Conservation (phyloP, 1,140 invertebrate species). For the Sitobion miscanthi region DNA sequence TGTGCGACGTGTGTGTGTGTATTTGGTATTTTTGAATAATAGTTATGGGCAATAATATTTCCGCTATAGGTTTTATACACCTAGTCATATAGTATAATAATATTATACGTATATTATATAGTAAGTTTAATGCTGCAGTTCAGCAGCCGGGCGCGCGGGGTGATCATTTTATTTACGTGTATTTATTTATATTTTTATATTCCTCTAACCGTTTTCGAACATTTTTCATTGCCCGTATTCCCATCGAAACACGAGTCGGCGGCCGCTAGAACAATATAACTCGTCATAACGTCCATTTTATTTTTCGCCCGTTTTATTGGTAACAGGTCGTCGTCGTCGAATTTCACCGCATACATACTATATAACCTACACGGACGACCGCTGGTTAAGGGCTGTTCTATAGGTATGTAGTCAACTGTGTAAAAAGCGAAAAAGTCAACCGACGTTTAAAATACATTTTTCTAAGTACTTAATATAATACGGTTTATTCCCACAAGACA, state of each 20-base stretch:
- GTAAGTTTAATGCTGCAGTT: not conserved
- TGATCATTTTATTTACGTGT: not conserved
- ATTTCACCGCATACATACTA: not conserved
- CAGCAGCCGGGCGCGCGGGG: not conserved
- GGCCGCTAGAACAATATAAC: slow-evolving; percentile 33
- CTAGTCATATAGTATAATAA: too few species aligned
- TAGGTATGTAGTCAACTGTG: not conserved
- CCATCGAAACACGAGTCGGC: slow-evolving; percentile 24
- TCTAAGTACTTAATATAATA: not conserved
- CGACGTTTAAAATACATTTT: not conserved
- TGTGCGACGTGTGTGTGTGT: not conserved
- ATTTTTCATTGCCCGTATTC: slow-evolving; percentile 20
- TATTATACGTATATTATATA: not conserved
- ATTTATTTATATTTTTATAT: slow-evolving; percentile 5
- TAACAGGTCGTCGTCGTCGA: not conserved
- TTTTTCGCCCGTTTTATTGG: slow-evolving; percentile 21
- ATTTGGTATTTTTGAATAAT: slow-evolving; percentile 39
- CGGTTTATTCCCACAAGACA: not conserved
- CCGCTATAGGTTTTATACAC: slow-evolving; percentile 12
- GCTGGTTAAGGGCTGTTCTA: not conserved
- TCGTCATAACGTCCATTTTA: slow-evolving; percentile 26
- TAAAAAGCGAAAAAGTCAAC: not conserved
- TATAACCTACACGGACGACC: not conserved
- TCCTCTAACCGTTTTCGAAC: slow-evolving; percentile 8
- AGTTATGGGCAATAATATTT: slow-evolving; percentile 40